Base-by-base conservation (phyloP, 2,888 invertebrate genomes). In the Seira musarum region DNA sequence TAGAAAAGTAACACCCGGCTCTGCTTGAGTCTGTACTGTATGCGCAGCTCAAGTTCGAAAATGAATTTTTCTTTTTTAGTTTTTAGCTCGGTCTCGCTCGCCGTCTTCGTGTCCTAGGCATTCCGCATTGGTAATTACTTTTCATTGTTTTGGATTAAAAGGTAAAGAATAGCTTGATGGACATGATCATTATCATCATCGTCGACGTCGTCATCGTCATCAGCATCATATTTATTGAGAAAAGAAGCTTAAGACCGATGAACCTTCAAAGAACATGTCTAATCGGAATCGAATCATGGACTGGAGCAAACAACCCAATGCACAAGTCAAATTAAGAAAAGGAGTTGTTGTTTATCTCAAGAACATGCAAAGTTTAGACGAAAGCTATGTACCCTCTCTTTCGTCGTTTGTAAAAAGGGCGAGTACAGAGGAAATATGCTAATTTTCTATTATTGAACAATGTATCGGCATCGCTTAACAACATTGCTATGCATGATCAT, bases 141-240 rank as follows among this genome's bases (percentile, higher is more conserved):
- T 66, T 65, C 73, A 73, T 73, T 73, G 73, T 73, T 73, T 40
- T 17, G 25, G 65, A 73, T 73, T 65, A 73, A 71, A 71, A 63
- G 8, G 15, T 10, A 13, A n/a, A 64, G n/a, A 13, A 40, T 40
- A 13, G 40, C 6, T 8, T 40, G 40, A 40, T 40, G 13, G 40
- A 40, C 40, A 13, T 40, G 40, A 40, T 40, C 40, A 40, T 40
- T n/a, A n/a, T n/a, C n/a, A n/a, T n/a, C n/a, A n/a, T 21, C 60
- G 19, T 60, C 60, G 60, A 60, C 21, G 8, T 17, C 60, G 21
- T 22, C 60, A 60, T 60, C 60, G 17, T 57, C 57, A 57, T 57
- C 57, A 57, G 17, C 5, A 57, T 5, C 8, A 60, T 3, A 19
- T n/a, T 60, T 17, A 19, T 21, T 65, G n/a, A n/a, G 17, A 25